Evolutionary conservation across 2,113 vertebrate genomes (phyloP).

Genomic region (Rana temporaria): DNA sequence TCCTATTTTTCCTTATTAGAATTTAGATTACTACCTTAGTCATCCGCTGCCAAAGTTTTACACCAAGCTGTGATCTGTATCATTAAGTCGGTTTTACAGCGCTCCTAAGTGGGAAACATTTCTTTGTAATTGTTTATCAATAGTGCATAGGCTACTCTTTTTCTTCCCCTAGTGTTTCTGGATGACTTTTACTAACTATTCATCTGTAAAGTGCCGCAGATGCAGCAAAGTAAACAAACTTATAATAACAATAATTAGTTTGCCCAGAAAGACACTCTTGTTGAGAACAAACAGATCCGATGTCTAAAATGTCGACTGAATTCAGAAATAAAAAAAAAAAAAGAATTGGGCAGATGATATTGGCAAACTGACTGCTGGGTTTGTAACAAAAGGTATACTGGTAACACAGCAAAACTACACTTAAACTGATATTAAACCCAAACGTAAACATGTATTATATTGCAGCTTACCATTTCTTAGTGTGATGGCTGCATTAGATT

Average conservation of each 20-base stretch:
- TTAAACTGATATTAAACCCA: too few species aligned
- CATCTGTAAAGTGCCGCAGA: too few species aligned
- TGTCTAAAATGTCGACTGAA: background rate
- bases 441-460: too few species aligned
- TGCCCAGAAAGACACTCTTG: background rate
- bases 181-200: too few species aligned
- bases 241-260: slow-evolving; percentile 14
- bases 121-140: background rate
- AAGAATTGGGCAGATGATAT: too few species aligned
- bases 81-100: background rate
- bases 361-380: too few species aligned
- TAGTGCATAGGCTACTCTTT: background rate
- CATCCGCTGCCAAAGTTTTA: slow-evolving; percentile 5
- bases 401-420: too few species aligned
- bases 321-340: too few species aligned
- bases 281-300: background rate
- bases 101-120: background rate
- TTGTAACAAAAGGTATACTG: too few species aligned
- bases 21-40: background rate
- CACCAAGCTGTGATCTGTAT: slow-evolving; percentile 5
- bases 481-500: too few species aligned
- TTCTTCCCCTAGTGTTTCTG: background rate
- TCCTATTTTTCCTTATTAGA: background rate
- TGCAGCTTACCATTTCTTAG: too few species aligned
- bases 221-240: background rate